Percentiles rank a stretch among this genome's conserved stretches.
These are phyloP conservation scores for Alectura lathami DNA, from an alignment of 2,113 vertebrate species.

Conservation along the genomic window DNA sequence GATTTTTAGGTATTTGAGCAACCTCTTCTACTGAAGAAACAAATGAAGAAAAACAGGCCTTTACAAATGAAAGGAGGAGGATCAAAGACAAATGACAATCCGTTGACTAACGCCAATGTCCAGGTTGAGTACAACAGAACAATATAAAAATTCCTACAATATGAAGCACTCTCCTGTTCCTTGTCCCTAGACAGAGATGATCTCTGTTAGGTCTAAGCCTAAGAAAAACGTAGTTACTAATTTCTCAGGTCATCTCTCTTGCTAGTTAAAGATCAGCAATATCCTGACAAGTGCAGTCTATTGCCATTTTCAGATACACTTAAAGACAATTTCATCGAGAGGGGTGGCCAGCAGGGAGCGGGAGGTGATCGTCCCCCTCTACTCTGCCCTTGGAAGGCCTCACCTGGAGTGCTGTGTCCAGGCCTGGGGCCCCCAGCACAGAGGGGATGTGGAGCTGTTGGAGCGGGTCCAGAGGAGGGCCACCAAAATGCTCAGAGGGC, in stretches of 20 bases:
- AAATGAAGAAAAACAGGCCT: not conserved
- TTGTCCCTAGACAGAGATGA: not conserved
- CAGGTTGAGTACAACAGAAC: not conserved
- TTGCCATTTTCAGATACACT: not conserved
- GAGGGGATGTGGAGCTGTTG: too few species aligned
- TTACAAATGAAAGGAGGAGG: not conserved
- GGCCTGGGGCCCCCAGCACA: too few species aligned
- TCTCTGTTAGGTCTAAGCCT: too few species aligned
- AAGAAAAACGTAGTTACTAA: not conserved
- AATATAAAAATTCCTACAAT: not conserved
- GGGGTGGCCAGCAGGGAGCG: too few species aligned
- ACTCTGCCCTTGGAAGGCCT: too few species aligned
- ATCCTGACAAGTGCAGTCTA: not conserved
- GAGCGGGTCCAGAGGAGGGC: too few species aligned
- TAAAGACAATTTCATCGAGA: not conserved
- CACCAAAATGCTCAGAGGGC: too few species aligned
- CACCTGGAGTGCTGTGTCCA: too few species aligned
- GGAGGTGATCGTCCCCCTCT: too few species aligned
- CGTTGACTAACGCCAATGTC: not conserved
- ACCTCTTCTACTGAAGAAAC: not conserved
- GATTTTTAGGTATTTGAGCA: not conserved
- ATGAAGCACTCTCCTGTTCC: not conserved
- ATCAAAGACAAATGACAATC: not conserved
- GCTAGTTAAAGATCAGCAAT: not conserved
- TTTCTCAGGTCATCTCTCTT: not conserved